A percentile compares a stretch with the other conserved stretches of the same genome.
phyloP scores from a whole-genome alignment of 2,113 vertebrate species.

The Pedionomus torquatus region DNA sequence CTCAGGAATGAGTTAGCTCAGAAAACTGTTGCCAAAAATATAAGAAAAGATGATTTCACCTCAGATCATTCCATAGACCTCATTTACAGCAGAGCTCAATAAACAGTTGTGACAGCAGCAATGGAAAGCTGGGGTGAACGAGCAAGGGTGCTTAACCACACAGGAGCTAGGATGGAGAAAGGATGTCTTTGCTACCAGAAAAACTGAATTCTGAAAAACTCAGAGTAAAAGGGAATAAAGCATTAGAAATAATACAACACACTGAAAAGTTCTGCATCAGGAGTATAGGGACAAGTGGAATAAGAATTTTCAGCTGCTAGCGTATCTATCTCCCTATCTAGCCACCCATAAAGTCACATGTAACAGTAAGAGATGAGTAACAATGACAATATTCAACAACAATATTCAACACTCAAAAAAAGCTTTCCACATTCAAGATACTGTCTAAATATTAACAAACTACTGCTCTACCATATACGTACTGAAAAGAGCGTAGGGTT shows the following conservation, averaged over 20 bases:
- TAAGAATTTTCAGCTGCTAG: background rate
- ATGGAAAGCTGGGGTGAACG: background rate
- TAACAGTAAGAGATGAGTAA: background rate
- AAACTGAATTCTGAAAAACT: background rate
- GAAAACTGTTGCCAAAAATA: slow-evolving; percentile 26
- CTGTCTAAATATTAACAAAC: background rate
- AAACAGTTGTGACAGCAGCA: background rate
- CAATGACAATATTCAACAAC: background rate
- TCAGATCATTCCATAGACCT: background rate
- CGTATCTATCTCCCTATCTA: background rate
- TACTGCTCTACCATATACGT: background rate
- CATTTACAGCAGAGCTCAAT: background rate
- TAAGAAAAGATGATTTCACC: background rate
- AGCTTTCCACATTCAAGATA: background rate
- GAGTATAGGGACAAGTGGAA: background rate
- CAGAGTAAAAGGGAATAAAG: background rate
- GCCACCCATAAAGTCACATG: background rate
- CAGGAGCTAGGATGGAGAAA: background rate
- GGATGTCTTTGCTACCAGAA: background rate
- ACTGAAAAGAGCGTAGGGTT: background rate
- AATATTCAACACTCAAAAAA: background rate
- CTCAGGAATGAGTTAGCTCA: background rate
- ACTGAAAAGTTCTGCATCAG: background rate
- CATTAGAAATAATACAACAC: background rate
- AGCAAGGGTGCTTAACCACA: background rate